Evolutionary conservation across 2,888 invertebrate species (phyloP).

Genomic region (Chironomus tentans): DNA sequence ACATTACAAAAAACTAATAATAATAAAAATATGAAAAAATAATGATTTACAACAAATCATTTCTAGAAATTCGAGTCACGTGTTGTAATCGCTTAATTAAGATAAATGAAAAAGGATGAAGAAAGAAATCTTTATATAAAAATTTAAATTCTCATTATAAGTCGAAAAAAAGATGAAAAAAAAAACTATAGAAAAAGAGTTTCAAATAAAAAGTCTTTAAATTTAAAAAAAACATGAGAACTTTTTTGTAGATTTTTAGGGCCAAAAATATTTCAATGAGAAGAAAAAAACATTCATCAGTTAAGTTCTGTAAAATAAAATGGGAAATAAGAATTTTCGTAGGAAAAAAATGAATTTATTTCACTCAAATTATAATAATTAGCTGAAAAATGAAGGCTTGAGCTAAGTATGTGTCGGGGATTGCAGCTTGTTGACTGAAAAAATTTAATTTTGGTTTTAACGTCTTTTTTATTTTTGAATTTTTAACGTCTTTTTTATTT

Average conservation of each 20-base stretch:
- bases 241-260: slow-evolving; percentile 3
- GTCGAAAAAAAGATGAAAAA: background rate
- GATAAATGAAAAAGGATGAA: background rate
- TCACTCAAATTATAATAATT: background rate
- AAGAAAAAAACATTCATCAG: background rate
- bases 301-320: background rate
- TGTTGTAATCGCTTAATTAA: slow-evolving; percentile 8
- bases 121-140: background rate
- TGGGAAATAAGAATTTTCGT: background rate
- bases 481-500: no score
- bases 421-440: no score
- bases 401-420: no score
- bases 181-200: background rate
- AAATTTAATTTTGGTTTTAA: no score
- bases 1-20: no score
- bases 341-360: background rate
- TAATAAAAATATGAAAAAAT: background rate
- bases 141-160: background rate
- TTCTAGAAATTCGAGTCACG: slow-evolving; percentile 2
- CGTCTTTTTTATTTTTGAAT: no score
- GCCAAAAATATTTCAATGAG: background rate
- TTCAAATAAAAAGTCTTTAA: background rate
- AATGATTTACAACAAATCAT: background rate
- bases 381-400: no score
- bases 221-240: background rate